A percentile compares a stretch with the other conserved stretches of the same genome.
Conservation (phyloP, 2,113 vertebrate species). For the Lucifuga dentata region DNA sequence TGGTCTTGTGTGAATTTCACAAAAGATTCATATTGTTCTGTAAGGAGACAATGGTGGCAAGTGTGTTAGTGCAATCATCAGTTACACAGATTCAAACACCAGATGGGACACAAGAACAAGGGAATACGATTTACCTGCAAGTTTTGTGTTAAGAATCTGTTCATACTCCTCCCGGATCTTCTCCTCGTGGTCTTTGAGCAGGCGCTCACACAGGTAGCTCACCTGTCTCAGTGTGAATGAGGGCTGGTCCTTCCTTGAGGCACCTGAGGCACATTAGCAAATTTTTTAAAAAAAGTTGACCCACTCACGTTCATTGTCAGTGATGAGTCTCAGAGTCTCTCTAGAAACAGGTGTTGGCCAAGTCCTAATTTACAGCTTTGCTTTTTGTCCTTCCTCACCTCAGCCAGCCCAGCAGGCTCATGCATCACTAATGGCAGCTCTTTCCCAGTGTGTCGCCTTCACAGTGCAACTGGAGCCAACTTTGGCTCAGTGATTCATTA, state of each 20-base stretch:
- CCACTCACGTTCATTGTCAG: background rate
- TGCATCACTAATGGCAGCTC: slow-evolving; percentile 35
- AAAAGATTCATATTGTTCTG: slow-evolving; percentile 96
- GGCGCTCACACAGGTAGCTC: slow-evolving; percentile 91
- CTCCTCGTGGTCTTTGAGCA: slow-evolving; percentile 93
- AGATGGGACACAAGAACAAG: background rate
- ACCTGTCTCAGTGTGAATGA: slow-evolving; percentile 92
- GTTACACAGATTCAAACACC: background rate
- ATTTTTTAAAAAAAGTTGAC: slow-evolving; percentile 21
- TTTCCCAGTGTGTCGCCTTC: slow-evolving; percentile 17
- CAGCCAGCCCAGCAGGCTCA: slow-evolving; percentile 30
- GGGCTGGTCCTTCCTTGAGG: slow-evolving; percentile 91
- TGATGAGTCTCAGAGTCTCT: slow-evolving; percentile 3
- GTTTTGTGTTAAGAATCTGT: slow-evolving; percentile 93
- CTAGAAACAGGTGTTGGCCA: slow-evolving; percentile 21
- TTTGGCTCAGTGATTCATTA: slow-evolving; percentile 36
- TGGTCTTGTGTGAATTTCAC: slow-evolving; percentile 97
- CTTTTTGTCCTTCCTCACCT: slow-evolving; percentile 5
- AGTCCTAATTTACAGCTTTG: slow-evolving; percentile 37
- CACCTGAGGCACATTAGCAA: slow-evolving; percentile 75
- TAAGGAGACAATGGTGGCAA: slow-evolving; percentile 28
- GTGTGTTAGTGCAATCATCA: background rate
- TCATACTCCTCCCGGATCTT: slow-evolving; percentile 94
- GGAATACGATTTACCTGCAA: slow-evolving; percentile 83
- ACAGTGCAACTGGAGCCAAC: slow-evolving; percentile 27